Evolutionary conservation across 2,797 vertebrate species (phyloP).

Genomic region (Sebastes aleutianus): DNA sequence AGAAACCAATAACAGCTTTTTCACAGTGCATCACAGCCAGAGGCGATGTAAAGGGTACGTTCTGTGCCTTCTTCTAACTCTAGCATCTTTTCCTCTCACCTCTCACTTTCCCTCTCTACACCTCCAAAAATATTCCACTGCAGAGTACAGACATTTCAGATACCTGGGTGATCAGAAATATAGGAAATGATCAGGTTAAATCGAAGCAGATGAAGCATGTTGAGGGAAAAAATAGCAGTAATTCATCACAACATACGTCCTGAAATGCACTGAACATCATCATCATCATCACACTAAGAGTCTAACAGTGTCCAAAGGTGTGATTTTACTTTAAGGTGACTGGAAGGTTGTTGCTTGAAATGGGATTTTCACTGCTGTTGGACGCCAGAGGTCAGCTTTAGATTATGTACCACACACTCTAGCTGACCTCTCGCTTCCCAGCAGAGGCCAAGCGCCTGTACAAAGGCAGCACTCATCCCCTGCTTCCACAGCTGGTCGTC

Average conservation of each 20-base stretch:
- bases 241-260: background rate
- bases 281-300: background rate
- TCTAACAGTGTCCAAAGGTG: constrained; percentile 19
- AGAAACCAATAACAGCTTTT: background rate
- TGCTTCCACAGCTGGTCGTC: constrained; percentile 23
- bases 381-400: constrained; percentile 39
- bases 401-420: constrained; percentile 22
- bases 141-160: background rate
- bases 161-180: background rate
- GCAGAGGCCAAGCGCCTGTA: constrained; percentile 32
- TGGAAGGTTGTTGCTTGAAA: constrained; percentile 41
- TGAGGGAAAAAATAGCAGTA: constrained; percentile 17
- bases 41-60: constrained; percentile 12
- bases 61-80: constrained; percentile 19
- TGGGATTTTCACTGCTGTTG: constrained; percentile 24
- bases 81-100: background rate
- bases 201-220: background rate
- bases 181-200: background rate
- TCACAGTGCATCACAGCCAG: constrained; percentile 1
- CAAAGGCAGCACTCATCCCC: constrained; percentile 44
- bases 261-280: constrained; percentile 31
- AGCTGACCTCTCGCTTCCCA: constrained; percentile 45
- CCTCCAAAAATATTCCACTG: background rate
- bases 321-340: constrained; percentile 40
- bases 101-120: background rate